Percentiles rank a stretch among this genome's conserved stretches.
Conservation (phyloP, 2,113 vertebrate genomes). For the Chaetura pelagica region DNA sequence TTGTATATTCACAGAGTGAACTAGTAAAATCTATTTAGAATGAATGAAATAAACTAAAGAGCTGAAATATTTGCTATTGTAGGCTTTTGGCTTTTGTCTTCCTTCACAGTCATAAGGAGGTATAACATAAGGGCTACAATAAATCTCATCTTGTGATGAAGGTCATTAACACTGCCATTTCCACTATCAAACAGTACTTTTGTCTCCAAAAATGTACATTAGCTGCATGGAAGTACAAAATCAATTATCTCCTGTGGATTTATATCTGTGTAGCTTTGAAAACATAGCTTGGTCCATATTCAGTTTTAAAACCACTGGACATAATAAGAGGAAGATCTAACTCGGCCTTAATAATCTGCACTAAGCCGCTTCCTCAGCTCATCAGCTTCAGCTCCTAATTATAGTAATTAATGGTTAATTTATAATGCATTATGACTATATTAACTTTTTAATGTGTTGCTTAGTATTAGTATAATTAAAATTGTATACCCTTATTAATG, state of each 20-base stretch:
- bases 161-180: background rate
- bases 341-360: background rate
- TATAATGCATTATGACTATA: background rate
- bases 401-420: slow-evolving; percentile 53
- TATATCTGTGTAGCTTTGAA: background rate
- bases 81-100: background rate
- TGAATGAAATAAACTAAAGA: background rate
- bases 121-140: background rate
- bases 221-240: background rate
- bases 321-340: background rate
- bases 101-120: background rate
- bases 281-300: background rate
- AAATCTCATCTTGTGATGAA: background rate
- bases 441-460: slow-evolving; percentile 20
- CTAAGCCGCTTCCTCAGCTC: background rate
- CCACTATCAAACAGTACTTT: background rate
- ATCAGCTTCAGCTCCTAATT: background rate
- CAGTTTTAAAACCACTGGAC: background rate
- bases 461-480: background rate
- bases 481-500: background rate
- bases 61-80: background rate
- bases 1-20: background rate
- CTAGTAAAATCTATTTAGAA: background rate
- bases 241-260: background rate
- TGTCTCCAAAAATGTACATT: background rate